phyloP scores from a whole-genome alignment of 2,113 vertebrate species.

The Myiozetetes cayanensis region DNA sequence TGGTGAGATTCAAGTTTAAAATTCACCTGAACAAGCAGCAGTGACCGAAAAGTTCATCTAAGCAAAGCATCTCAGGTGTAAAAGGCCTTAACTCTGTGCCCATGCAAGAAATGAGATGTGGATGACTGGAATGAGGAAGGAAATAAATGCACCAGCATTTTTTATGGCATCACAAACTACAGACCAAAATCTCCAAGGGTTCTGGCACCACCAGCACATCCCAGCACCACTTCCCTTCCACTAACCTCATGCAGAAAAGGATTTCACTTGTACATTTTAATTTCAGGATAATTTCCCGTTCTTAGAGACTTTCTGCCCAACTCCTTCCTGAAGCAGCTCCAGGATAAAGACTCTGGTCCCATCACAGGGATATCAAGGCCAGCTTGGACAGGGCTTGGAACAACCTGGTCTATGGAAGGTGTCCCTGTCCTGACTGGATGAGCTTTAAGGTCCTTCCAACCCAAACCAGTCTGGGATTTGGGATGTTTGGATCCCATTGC shows the following conservation, averaged over 20 bases:
- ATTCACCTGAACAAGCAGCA: neutral
- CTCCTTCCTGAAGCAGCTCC: neutral
- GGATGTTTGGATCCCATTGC: neutral
- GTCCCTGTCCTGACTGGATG: neutral
- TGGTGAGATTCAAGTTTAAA: neutral
- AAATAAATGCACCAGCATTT: neutral
- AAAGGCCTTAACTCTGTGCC: neutral
- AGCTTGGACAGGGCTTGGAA: neutral
- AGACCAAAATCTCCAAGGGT: neutral
- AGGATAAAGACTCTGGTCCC: neutral
- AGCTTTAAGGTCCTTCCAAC: neutral
- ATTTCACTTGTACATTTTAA: neutral
- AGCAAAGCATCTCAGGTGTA: neutral
- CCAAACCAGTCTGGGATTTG: neutral
- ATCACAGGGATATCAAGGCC: too few relatives aligned
- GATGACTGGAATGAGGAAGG: neutral
- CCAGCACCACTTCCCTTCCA: neutral
- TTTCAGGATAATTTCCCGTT: neutral
- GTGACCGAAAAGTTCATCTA: neutral
- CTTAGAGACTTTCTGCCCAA: neutral
- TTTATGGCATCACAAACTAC: neutral
- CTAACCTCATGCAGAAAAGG: neutral
- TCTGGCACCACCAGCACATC: neutral
- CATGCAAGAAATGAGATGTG: neutral
- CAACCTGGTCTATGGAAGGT: neutral